Evolutionary conservation across 2,113 vertebrate species (phyloP), one percentile per base, ranked within the genome.

Genomic region (Lagopus leucura): DNA sequence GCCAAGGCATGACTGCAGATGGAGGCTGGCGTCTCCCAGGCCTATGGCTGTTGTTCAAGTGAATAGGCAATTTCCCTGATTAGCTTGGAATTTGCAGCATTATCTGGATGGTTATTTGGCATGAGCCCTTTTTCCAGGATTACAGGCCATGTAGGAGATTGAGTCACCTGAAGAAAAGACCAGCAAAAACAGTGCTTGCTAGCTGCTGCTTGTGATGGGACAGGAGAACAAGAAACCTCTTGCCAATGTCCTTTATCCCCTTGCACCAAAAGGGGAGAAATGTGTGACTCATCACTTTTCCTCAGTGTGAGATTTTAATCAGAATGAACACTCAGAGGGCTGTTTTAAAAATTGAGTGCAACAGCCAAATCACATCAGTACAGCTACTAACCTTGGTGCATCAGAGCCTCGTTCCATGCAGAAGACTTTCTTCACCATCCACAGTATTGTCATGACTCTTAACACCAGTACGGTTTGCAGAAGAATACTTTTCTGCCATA

Each of bases 71-170:
- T 88, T 87, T 75, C 78, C 92, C 71, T 94, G 81, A 97, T 94
- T 95, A 87, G 89, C 79, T 70, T 89, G 92, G 94, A 94, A 96
- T 97, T 86, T 86, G 66, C 67, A 69, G 93, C 93, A 96, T 96
- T 97, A 87, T 95, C 86, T 34, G 14, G 73, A 90, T 61, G 72
- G 57, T 74, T 90, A 92, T 82, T 96, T 90, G 84, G 83, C 93
- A 34, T 93, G 74, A 93, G 52, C 60, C 47, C 82, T 60, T 91
- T 86, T 82, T 93, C 45, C 86, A 93, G 73, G 85, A 76, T 89
- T 67, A 58, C 81, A 86, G 67, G 48, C 81, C 79, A 83, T 93
- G 80, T 88, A 89, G 58, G 78, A 92, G 82, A 94, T 86, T 89
- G 82, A 92, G 22, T 89, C 90, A 96, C 93, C 92, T 95, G 88